phyloP scores from a whole-genome alignment of 2,113 vertebrate genomes.

The Sminthopsis crassicaudata region DNA sequence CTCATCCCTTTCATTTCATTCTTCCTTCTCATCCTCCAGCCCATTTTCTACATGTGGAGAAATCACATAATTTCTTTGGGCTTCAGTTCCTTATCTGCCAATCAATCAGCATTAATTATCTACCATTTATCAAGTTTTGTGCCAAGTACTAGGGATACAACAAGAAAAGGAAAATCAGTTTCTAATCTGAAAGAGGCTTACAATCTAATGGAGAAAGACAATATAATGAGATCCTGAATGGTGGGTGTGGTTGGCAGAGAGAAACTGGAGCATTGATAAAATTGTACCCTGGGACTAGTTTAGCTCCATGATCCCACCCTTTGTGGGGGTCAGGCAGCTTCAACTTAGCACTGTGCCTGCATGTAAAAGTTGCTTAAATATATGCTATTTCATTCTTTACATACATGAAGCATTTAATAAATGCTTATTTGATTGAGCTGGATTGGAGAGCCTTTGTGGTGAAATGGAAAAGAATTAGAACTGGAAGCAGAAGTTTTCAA shows the following conservation, averaged over 20 bases:
- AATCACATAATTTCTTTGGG: background rate
- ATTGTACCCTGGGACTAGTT: too few species aligned
- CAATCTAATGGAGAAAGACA: background rate
- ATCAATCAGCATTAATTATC: background rate
- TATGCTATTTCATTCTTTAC: too few species aligned
- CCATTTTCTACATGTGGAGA: background rate
- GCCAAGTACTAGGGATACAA: background rate
- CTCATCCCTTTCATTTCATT: background rate
- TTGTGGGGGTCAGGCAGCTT: background rate
- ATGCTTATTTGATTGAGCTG: too few species aligned
- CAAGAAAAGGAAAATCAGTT: background rate
- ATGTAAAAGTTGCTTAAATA: too few species aligned
- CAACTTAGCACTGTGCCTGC: background rate
- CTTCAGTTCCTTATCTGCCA: background rate
- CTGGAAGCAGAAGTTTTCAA: too few species aligned
- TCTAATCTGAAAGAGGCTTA: background rate
- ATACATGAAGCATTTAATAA: too few species aligned
- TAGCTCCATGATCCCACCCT: too few species aligned
- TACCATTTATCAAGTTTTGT: background rate
- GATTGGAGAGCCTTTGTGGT: too few species aligned
- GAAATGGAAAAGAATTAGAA: too few species aligned
- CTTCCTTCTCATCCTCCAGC: background rate
- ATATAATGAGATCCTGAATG: background rate
- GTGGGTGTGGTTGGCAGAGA: too few species aligned
- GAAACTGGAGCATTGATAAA: too few species aligned